These are phyloP conservation scores for Lindbergichthys nudifrons DNA, from an alignment of 2,797 vertebrate species.

Conservation along the genomic window DNA sequence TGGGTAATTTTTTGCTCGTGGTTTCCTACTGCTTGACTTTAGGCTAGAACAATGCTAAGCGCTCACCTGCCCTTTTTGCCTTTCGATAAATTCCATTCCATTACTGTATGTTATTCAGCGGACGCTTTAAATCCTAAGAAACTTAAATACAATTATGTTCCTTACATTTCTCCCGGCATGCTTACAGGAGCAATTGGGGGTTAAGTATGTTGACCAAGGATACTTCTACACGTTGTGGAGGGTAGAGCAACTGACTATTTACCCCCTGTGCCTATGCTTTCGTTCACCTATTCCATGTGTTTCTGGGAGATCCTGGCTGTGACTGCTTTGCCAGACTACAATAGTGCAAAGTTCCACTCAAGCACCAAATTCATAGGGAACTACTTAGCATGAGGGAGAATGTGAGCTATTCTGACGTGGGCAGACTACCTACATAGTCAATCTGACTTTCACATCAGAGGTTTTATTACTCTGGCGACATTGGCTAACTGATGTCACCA, in stretches of 20 bases:
- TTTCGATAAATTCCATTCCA: constrained; percentile 27
- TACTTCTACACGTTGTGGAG: no score
- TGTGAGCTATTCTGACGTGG: constrained; percentile 60
- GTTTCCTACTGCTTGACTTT: constrained; percentile 46
- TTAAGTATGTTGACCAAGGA: no score
- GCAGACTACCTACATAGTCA: constrained; percentile 35
- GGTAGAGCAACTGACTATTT: no score
- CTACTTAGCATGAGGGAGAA: constrained; percentile 55
- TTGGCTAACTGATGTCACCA: constrained; percentile 14
- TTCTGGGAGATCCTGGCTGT: constrained; percentile 28
- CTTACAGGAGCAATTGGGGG: no score
- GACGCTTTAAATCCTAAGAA: no score
- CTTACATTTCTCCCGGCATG: no score
- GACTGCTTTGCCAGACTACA: constrained; percentile 30
- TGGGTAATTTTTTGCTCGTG: constrained; percentile 26
- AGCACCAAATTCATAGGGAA: constrained; percentile 25
- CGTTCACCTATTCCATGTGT: constrained; percentile 24
- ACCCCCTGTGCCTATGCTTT: no score
- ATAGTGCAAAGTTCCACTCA: constrained; percentile 3
- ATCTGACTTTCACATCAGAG: constrained; percentile 42
- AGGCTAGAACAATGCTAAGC: constrained; percentile 29
- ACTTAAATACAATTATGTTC: no score
- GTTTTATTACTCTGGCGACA: constrained; percentile 28
- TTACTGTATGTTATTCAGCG: no score
- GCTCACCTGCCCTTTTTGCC: constrained; percentile 48